These are phyloP conservation scores for Thrips palmi DNA, from an alignment of 1,140 invertebrate species.

Conservation along the genomic window DNA sequence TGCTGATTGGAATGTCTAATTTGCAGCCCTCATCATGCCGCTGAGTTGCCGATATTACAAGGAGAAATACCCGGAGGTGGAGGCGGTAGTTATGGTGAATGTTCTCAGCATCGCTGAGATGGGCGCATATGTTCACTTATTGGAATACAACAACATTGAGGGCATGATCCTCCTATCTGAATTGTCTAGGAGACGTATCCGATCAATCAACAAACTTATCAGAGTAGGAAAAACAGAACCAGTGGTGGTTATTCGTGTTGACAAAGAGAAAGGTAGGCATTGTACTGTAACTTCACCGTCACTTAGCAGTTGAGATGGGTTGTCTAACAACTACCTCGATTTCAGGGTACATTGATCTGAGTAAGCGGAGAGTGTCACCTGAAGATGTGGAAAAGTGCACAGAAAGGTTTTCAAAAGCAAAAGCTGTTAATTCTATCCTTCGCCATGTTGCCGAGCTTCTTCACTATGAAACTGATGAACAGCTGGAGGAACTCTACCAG, in stretches of 20 bases:
- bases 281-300: background rate
- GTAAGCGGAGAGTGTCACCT: slow-evolving; percentile 92
- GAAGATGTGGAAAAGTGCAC: slow-evolving; percentile 98
- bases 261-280: slow-evolving; percentile 87
- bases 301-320: background rate
- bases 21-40: too few relatives aligned
- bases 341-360: slow-evolving; percentile 95
- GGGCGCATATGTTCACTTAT: slow-evolving; percentile 95
- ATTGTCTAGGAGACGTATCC: slow-evolving; percentile 91
- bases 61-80: slow-evolving; percentile 93
- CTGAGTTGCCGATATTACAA: slow-evolving; percentile 95
- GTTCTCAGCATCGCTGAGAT: slow-evolving; percentile 97
- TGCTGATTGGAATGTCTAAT: slow-evolving; percentile 9
- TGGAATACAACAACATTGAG: slow-evolving; percentile 99
- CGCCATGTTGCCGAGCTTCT: slow-evolving; percentile 92
- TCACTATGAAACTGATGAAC: slow-evolving; percentile 74
- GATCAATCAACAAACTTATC: slow-evolving; percentile 99
- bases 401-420: slow-evolving; percentile 95
- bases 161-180: slow-evolving; percentile 93
- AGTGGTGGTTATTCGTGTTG: slow-evolving; percentile 97
- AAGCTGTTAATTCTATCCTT: slow-evolving; percentile 95
- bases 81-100: slow-evolving; percentile 99
- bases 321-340: slow-evolving; percentile 3
- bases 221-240: slow-evolving; percentile 96
- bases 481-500: slow-evolving; percentile 87